These are phyloP conservation scores for Aricia artaxerxes DNA, from an alignment of 2,888 invertebrate species.

Conservation along the genomic window DNA sequence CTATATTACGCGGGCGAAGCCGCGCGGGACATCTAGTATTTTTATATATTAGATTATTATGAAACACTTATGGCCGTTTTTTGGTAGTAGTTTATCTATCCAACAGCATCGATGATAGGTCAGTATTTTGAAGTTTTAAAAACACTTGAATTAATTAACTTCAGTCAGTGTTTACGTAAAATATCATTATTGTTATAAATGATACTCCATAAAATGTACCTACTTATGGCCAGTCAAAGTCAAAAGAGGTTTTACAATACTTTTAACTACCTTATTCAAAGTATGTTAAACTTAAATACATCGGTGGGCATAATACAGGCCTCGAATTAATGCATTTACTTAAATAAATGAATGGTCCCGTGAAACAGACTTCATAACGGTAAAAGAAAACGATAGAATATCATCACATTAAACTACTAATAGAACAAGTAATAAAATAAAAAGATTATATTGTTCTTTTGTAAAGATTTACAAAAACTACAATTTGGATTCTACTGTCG, in stretches of 20 bases:
- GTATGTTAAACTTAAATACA: constrained; percentile 26
- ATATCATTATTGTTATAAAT: background rate
- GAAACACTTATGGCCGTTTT: too few species aligned
- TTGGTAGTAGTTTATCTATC: too few species aligned
- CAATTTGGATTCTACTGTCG: constrained; percentile 33
- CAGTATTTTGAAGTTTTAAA: too few species aligned
- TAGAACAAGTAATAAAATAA: background rate
- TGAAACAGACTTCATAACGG: constrained; percentile 33
- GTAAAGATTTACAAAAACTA: constrained; percentile 34
- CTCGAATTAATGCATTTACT: constrained; percentile 31
- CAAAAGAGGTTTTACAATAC: constrained; percentile 31
- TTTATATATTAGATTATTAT: too few species aligned
- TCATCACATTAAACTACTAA: constrained; percentile 9
- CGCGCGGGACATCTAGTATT: too few species aligned
- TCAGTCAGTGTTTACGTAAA: too few species aligned
- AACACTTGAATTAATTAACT: too few species aligned
- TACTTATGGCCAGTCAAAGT: constrained; percentile 27
- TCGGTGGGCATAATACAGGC: constrained; percentile 26
- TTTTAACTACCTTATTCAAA: constrained; percentile 33
- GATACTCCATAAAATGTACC: background rate
- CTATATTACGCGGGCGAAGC: too few species aligned
- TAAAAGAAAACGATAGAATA: constrained; percentile 25
- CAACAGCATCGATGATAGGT: too few species aligned
- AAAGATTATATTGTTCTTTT: constrained; percentile 8
- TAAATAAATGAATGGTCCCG: constrained; percentile 33